Percentiles rank a stretch among this genome's conserved stretches.
Conservation (phyloP, 2,113 vertebrate species). For the Ellobius talpinus region DNA sequence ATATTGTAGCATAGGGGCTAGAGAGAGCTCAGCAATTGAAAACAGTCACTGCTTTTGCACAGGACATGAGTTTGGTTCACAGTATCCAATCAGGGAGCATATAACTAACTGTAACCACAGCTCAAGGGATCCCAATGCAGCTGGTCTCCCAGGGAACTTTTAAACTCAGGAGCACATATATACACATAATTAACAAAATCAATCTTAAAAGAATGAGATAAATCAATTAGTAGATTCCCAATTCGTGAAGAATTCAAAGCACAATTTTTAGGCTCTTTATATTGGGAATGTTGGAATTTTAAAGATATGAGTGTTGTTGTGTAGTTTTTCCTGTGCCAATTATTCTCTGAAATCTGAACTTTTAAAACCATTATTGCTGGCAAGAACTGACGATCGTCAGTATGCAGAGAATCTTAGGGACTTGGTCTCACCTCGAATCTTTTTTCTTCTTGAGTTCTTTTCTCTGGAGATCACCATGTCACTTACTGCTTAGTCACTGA, state of each 20-base stretch:
- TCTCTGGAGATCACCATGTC: neutral
- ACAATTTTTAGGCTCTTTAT: neutral
- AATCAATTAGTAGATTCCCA: constrained; percentile 33
- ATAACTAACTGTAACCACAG: neutral
- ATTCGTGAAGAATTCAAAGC: neutral
- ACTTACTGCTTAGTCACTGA: constrained; percentile 35
- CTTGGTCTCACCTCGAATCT: neutral
- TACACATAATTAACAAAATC: neutral
- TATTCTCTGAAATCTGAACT: constrained; percentile 4
- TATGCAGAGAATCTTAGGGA: neutral
- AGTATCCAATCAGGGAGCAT: neutral
- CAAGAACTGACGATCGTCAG: neutral
- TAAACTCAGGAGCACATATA: neutral
- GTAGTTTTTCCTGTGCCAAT: neutral
- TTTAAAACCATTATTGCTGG: constrained; percentile 32
- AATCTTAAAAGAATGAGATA: neutral
- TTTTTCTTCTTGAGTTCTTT: neutral
- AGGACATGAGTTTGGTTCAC: neutral
- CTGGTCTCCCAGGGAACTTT: neutral
- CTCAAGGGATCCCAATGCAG: neutral
- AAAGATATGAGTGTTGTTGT: neutral
- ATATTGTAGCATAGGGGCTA: neutral
- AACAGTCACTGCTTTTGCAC: neutral
- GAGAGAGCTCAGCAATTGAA: neutral
- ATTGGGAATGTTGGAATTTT: neutral